Percentiles rank a stretch among this genome's conserved stretches.
Conservation (phyloP, 2,888 invertebrate genomes). For the Agonopterix alstromeriana region DNA sequence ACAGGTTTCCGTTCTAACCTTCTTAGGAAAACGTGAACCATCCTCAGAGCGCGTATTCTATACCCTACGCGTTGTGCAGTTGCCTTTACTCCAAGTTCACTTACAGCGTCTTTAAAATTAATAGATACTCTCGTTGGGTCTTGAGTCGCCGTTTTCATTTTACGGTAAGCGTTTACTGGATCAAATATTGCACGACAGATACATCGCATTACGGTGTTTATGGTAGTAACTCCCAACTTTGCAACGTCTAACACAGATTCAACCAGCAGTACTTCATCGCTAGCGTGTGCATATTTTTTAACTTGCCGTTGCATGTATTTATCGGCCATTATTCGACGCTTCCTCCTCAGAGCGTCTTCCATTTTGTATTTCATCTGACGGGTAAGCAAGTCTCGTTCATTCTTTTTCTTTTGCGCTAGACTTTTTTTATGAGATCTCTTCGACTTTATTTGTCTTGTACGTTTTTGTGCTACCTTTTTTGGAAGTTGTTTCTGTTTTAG, state of each 20-base stretch:
- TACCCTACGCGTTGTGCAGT: constrained; percentile 20
- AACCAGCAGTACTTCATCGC: constrained; percentile 15
- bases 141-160: constrained; percentile 12
- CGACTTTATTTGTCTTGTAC: constrained; percentile 1
- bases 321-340: constrained; percentile 11
- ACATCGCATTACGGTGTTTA: constrained; percentile 11
- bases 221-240: constrained; percentile 13
- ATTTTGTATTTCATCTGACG: constrained; percentile 10
- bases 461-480: not conserved
- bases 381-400: constrained; percentile 1
- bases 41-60: constrained; percentile 16
- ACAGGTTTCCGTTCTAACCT: constrained; percentile 18
- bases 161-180: constrained; percentile 17
- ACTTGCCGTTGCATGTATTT: constrained; percentile 14
- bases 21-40: constrained; percentile 7
- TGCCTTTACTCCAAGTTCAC: constrained; percentile 15
- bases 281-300: constrained; percentile 11
- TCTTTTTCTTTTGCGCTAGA: constrained; percentile 8
- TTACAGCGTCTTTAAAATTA: constrained; percentile 11
- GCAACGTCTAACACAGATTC: constrained; percentile 23
- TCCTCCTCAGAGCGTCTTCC: constrained; percentile 12
- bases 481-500: not conserved
- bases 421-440: constrained; percentile 9
- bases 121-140: constrained; percentile 14
- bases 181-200: constrained; percentile 16